Evolutionary conservation across 2,888 invertebrate genomes (phyloP).

Genomic region (Molorchus minor): DNA sequence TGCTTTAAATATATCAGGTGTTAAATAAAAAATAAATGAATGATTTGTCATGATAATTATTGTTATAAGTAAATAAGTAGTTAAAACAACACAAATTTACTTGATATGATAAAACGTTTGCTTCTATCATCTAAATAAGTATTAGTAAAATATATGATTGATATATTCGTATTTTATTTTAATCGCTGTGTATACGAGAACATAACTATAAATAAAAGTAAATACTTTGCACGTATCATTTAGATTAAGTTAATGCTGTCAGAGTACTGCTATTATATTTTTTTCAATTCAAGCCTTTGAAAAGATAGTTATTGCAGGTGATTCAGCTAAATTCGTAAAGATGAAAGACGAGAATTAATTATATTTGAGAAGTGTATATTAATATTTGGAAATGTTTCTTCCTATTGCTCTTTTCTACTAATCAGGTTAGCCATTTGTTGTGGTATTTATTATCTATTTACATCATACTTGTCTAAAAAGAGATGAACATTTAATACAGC

Average conservation of each 20-base stretch:
- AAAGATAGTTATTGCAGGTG: constrained; percentile 22
- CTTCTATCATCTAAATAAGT: too few species aligned
- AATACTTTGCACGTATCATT: not conserved
- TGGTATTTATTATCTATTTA: not conserved
- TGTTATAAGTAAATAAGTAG: too few species aligned
- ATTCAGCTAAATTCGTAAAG: constrained; percentile 17
- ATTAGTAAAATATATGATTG: too few species aligned
- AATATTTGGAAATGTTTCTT: constrained; percentile 17
- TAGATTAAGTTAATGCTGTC: constrained; percentile 7
- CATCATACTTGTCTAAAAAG: not conserved
- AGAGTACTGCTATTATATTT: constrained; percentile 18
- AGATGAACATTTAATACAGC: not conserved
- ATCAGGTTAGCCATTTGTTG: not conserved
- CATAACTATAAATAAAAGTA: not conserved
- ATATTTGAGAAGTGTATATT: constrained; percentile 16
- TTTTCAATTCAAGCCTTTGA: constrained; percentile 17
- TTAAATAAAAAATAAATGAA: too few species aligned
- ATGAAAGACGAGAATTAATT: constrained; percentile 18
- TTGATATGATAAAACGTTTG: too few species aligned
- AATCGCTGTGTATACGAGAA: not conserved
- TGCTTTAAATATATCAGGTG: too few species aligned
- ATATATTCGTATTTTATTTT: not conserved
- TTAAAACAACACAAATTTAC: too few species aligned
- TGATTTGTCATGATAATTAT: too few species aligned
- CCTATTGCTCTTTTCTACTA: constrained; percentile 3